These are phyloP conservation scores for Pseudomugil tenellus DNA, from an alignment of 2,797 vertebrate genomes.

Conservation along the genomic window DNA sequence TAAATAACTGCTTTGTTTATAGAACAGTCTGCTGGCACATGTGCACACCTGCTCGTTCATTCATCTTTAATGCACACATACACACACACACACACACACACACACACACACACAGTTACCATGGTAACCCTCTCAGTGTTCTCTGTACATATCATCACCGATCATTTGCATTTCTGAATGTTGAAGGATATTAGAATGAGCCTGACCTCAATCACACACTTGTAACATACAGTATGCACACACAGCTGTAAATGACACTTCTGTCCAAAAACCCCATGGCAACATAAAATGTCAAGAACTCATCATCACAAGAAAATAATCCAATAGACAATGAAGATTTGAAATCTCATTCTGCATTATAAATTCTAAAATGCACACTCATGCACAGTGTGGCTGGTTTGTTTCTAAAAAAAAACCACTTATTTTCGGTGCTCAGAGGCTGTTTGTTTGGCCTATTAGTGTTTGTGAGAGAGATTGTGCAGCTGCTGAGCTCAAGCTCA, in stretches of 20 bases:
- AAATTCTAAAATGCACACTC: background rate
- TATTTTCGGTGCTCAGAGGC: slow-evolving; percentile 20
- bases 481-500: slow-evolving; percentile 8
- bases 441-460: slow-evolving; percentile 22
- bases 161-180: slow-evolving; percentile 51
- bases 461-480: slow-evolving; percentile 4
- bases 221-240: background rate
- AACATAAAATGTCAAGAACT: slow-evolving; percentile 19
- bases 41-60: too few species aligned
- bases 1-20: background rate
- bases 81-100: background rate
- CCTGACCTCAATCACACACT: slow-evolving; percentile 9
- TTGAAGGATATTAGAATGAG: slow-evolving; percentile 48
- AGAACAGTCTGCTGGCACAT: background rate
- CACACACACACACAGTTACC: slow-evolving; percentile 39
- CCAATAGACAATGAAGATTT: too few species aligned
- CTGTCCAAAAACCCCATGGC: slow-evolving; percentile 1
- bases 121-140: slow-evolving; percentile 43
- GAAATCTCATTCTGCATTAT: too few species aligned
- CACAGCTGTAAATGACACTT: slow-evolving; percentile 3
- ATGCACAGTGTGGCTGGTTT: slow-evolving; percentile 5
- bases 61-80: too few species aligned
- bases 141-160: slow-evolving; percentile 27
- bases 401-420: slow-evolving; percentile 11
- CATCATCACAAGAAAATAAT: slow-evolving; percentile 20